Evolutionary conservation across 2,888 invertebrate species (phyloP).

Genomic region (Hedychridium roseum): DNA sequence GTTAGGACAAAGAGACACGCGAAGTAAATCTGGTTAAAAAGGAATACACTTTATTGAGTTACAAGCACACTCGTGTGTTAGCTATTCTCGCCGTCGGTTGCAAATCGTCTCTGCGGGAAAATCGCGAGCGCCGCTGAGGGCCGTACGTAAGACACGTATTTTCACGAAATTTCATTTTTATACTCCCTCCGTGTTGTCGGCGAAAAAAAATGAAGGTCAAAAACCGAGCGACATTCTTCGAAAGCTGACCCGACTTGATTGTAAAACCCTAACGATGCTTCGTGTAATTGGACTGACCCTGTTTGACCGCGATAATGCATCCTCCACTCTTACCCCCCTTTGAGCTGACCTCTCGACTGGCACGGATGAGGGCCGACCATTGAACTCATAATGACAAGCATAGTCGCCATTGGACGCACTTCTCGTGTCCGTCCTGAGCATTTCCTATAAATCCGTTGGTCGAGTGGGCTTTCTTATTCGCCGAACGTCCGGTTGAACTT

Average conservation of each 20-base stretch:
- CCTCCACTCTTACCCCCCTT: no score
- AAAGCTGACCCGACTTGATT: slow-evolving; percentile 18
- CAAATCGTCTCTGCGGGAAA: not conserved
- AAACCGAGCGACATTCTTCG: slow-evolving; percentile 22
- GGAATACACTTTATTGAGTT: no score
- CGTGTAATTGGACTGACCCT: slow-evolving; percentile 56
- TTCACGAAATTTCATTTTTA: no score
- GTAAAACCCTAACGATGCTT: slow-evolving; percentile 42
- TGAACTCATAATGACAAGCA: slow-evolving; percentile 21
- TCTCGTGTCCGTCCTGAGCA: not conserved
- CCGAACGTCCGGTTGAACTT: no score
- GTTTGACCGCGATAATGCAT: slow-evolving; percentile 57
- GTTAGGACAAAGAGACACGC: no score
- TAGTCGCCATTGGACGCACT: not conserved
- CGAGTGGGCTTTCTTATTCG: no score
- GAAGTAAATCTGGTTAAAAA: no score
- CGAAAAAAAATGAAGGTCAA: slow-evolving; percentile 21
- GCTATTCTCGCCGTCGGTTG: not conserved
- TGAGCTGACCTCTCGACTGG: slow-evolving; percentile 25
- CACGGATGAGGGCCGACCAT: slow-evolving; percentile 21
- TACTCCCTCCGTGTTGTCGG: no score
- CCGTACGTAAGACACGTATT: no score
- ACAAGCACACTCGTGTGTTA: no score
- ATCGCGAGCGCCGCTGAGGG: not conserved
- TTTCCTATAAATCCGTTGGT: no score